Evolutionary conservation across 2,797 vertebrate genomes (phyloP).

Genomic region (Schizothorax lantsangensis): DNA sequence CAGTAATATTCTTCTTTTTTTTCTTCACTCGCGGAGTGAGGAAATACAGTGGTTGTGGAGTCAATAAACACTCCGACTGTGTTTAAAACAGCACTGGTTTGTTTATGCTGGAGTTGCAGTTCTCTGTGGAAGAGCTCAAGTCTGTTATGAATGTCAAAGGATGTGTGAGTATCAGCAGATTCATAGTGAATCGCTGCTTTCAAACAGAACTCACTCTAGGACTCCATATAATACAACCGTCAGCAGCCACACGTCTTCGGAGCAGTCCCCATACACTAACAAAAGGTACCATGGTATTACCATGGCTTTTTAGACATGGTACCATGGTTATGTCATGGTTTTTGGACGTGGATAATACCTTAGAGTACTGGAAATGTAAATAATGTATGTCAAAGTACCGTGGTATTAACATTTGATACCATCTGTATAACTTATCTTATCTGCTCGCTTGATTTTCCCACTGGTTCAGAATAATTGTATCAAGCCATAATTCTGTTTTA

Average conservation of each 20-base stretch:
- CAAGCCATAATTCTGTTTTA: background rate
- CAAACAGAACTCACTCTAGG: background rate
- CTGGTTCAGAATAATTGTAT: background rate
- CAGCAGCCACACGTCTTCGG: background rate
- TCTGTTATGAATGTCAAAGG: slow-evolving; percentile 22
- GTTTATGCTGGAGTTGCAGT: slow-evolving; percentile 20
- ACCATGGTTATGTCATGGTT: background rate
- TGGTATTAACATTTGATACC: background rate
- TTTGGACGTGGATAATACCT: background rate
- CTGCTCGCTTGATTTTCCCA: background rate
- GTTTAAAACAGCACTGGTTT: background rate
- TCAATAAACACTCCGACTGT: background rate
- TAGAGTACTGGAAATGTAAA: background rate
- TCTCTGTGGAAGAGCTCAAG: slow-evolving; percentile 6
- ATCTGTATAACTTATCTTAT: background rate
- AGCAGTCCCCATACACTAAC: background rate
- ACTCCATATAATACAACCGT: background rate
- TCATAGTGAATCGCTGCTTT: slow-evolving; percentile 12
- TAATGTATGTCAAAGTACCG: background rate
- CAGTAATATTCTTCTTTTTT: background rate
- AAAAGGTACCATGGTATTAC: background rate
- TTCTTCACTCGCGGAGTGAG: background rate
- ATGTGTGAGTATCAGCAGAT: slow-evolving; percentile 13
- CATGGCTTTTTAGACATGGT: background rate
- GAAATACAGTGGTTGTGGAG: background rate